Evolutionary conservation across 2,797 vertebrate genomes (phyloP), one percentile per base, ranked within the genome.

Genomic region (Sebastiscus tertius): DNA sequence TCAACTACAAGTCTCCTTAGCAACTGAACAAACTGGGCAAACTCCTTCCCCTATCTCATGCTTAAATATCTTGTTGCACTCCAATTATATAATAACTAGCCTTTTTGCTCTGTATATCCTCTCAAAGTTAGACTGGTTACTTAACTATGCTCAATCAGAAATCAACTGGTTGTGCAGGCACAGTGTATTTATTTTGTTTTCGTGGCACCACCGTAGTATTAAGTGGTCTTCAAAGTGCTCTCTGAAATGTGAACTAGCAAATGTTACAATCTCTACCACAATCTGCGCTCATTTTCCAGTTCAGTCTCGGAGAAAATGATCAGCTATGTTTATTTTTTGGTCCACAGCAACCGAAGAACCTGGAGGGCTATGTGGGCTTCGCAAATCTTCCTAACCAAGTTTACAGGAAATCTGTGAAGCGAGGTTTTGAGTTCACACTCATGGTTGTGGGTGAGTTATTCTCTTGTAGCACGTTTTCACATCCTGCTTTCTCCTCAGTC

Each of bases 331-430:
- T 86, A 36, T 79, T 88, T 88, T 81, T 68, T 67, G 62, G 4
- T 91, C 84, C 92, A 80, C 92, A 99, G 97, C 97, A 97, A 98
- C 97, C 96, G 96, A 99, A 99, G 94, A 98, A 97, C 94, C 96
- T 98, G 95, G 98, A 99, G 92, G 97, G 97, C 85, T 99, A 99
- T 68, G 98, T 99, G 95, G 98, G 98, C 62, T 99, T 99, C 89
- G 98, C 98, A 67, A 99, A 99, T 92, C 97, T 99, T 59, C 95
- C 95, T 66, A 95, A 96, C 82, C 95, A 96, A 89, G 95, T 96
- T 14, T 96, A 96, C 89, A 96, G 98, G 76, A 99, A 99, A 90
- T 99, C 98, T 16, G 98, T 99, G 91, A 99, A 99, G 93, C 96
- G 98, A 90, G 98, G 98, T 22, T 99, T 99, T 82, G 98, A 99